A percentile compares a stretch with the other conserved stretches of the same genome.
Evolutionary conservation across 1,140 invertebrate species (phyloP).

Genomic region (Pachypeltis micranthus): DNA sequence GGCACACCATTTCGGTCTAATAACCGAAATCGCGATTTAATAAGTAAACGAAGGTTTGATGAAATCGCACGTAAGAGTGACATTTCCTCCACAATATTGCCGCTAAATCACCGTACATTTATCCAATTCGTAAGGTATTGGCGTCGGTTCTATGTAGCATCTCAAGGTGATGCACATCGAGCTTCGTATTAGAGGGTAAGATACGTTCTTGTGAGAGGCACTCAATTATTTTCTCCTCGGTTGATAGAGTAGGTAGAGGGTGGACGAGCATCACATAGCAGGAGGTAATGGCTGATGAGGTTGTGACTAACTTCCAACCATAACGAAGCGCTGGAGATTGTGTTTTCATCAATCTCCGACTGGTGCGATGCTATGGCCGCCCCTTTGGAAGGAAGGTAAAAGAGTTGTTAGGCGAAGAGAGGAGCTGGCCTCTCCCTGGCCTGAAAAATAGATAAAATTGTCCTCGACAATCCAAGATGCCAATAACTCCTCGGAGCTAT

Average conservation of each 20-base stretch:
- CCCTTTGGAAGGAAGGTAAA: background rate
- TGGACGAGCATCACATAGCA: background rate
- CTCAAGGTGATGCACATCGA: no score
- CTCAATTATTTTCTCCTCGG: background rate
- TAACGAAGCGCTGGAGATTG: background rate
- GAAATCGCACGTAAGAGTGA: no score
- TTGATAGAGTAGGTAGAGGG: background rate
- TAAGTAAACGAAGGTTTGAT: no score
- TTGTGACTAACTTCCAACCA: no score
- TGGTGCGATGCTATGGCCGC: no score
- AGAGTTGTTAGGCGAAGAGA: background rate
- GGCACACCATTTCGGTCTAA: no score
- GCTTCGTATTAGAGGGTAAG: background rate
- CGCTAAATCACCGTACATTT: background rate
- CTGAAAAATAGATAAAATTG: slow-evolving; percentile 8
- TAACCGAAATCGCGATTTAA: no score
- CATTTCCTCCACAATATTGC: no score
- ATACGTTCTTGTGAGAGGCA: background rate
- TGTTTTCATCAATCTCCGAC: background rate
- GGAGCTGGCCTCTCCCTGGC: background rate
- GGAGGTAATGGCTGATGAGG: background rate
- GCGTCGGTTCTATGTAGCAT: background rate
- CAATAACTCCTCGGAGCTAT: slow-evolving; percentile 4
- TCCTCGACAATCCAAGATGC: slow-evolving; percentile 1
- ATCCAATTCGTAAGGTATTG: background rate